Base-by-base conservation (phyloP, 2,888 invertebrate genomes). In the Hofmannophila pseudospretella region DNA sequence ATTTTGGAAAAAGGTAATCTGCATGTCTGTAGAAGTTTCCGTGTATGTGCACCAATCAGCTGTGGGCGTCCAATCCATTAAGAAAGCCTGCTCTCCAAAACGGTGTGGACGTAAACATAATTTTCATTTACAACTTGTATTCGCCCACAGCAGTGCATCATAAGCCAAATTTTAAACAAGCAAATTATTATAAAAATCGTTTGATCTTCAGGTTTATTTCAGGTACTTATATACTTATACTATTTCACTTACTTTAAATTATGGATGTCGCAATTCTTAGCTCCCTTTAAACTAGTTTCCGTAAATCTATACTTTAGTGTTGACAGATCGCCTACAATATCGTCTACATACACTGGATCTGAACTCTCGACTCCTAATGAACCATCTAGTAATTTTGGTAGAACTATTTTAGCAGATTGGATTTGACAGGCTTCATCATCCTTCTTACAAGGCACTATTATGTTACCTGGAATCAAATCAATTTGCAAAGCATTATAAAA, bases 271-370 rank as follows among this genome's bases (percentile, higher is more conserved):
- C 71, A 70, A 4, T 57, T 28, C 27, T 53, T 66, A n/a, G 53
- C 57, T 14, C 72, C 72, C 1, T 13, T 43, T 0, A 55, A 5
- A 7, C 51, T 51, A 1, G 49, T 42, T 29, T 69, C 47, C 1
- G 38, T 51, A 1, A 67, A 44, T 9, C 49, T 61, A 26, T 46
- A 61, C 4, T 63, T 56, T 4, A 70, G 12, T 0, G 40, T 49
- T 0, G 63, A 51, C 0, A 61, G 31, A 4, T 59, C 48, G 19
- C 49, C 61, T 5, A 60, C 51, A 9, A 70, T 47, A 7, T 36
- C n/a, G 10, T 58, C 35, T 4, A 51, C 34, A n/a, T 43, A 36
- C 29, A 71, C 37, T 0, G 70, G 70, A 29, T 72, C 72, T 25
- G 58, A 36, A 0, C 27, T 9, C 23, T 55, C 50, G 1, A 62